Evolutionary conservation across 2,797 vertebrate genomes (phyloP), one percentile per base, ranked within the genome.

Genomic region (Sciurus vulgaris): DNA sequence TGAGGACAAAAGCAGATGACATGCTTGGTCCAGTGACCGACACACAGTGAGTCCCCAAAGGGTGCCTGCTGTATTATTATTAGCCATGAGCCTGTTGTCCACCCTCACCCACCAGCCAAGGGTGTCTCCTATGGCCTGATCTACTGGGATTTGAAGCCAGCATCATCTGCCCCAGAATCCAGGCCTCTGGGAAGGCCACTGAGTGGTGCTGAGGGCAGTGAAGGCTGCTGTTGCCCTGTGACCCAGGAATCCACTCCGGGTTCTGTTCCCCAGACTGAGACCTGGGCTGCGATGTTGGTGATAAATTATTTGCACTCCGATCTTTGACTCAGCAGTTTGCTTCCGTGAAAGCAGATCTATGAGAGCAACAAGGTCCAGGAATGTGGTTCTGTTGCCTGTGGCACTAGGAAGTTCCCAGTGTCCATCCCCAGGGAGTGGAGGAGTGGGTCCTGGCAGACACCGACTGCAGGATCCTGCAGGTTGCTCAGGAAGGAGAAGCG

Each of bases 381-480:
- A 20, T 0, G 18, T 9, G 8, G 20, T 9, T 67, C 44, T 11
- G 18, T 18, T 11, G 49, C 35, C 18, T 4, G 38, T 38, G 35
- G 47, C 1, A 7, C 70, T 24, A 7, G 78, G 20, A 44, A 5
- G 26, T 22, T 51, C 56, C 56, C 18, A 1, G 70, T 2, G 7
- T 26, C 86, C 28, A 10, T 33, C 12, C 70, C 2, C 0, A 22
- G 44, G 35, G 17, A 61, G 3, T 0, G 12, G 84, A 26, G 9
- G 22, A 44, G 35, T 4, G 35, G 47, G 41, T 20, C 9, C 1
- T 33, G 61, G 61, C 13, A 18, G 54, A 10, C 9, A n/a, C 83
- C 83, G 94, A 35, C 33, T 33, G 65, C 7, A 4, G 70, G 15
- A 20, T 65, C 94, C 87, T 44, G 38, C 4, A 63, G 41, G 28